Evolutionary conservation across 2,888 invertebrate species (phyloP), one percentile per base, ranked within the genome.

Genomic region (Hirtodrosophila cameraria): DNA sequence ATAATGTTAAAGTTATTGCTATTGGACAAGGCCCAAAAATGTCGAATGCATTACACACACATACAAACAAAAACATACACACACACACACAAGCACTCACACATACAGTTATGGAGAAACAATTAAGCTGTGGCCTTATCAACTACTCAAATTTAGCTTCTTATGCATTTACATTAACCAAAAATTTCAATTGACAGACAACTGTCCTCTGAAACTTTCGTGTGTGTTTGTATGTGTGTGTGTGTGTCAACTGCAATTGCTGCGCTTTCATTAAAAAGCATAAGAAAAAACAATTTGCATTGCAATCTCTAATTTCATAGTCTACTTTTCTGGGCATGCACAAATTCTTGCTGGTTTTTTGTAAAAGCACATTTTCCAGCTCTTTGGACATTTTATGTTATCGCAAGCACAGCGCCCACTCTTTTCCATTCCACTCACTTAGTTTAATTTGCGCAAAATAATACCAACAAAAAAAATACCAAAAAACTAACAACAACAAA

Each of bases 371-470:
- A 75, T 75, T 72, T 72, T 70, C 46, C 71, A 64, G 64, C 64
- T 64, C 71, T 70, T 70, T 57, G 49, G 75, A 55, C 58, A 70
- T 27, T 18, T 53, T 55, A 52, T 53, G 45, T 50, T 28, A 70
- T 49, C 64, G 43, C 63, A 42, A n/a, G n/a, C n/a, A n/a, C n/a
- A n/a, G n/a, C n/a, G n/a, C n/a, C n/a, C n/a, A n/a, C n/a, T n/a
- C n/a, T n/a, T n/a, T n/a, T n/a, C 28, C 35, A 62, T 70, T 70
- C 63, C 70, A 70, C 85, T 78, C 76, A 82, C 80, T 85, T 82
- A 83, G 78, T 75, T 85, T 85, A 85, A 78, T 85, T 78, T 75
- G 55, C 18, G 39, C 27, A 57, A 65, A 69, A 68, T 55, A 48
- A 45, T 11, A 43, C 15, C 18, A 28, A 25, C 15, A 66, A 57